Evolutionary conservation across 2,113 vertebrate species (phyloP), one percentile per base, ranked within the genome.

Genomic region (Vidua macroura): DNA sequence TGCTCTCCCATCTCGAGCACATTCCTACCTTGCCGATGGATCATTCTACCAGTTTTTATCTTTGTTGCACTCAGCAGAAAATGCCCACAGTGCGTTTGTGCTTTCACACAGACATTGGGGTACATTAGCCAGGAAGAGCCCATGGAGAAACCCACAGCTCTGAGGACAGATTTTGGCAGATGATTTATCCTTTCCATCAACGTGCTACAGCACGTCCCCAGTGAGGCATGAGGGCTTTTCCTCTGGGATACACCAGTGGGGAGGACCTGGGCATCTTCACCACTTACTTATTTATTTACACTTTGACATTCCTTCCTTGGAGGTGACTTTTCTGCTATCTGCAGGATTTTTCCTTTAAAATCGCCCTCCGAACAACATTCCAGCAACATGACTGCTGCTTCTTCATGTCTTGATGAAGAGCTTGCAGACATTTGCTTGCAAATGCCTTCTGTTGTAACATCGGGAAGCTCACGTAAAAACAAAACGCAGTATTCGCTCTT

Each of bases 11-110:
- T 31, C 52, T 92, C 15, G 15, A 39, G 46, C 4, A 17, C 37
- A 8, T 56, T 63, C 9, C 68, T 55, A 23, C 39, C 20, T 63
- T 46, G 46, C 15, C 59, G 73, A 10, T 10, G 51, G 35, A 67
- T 70, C 39, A 13, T 68, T 59, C 48, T 13, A 23, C 69, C 72
- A 6, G n/a, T 92, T 86, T 88, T 92, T 63, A 41, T 67, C 55
- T 83, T 39, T 24, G 19, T 17, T 59, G 60, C 60, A 39, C 60
- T 91, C n/a, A 62, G 49, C 6, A 18, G 16, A 35, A 31, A 20
- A 2, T 52, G 62, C 7, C 58, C 13, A 13, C 53, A 27, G 39
- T 2, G 5, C 0, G 0, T 66, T 33, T 18, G 20, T 19, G 17
- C 27, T 84, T 51, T 48, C 10, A 1, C 31, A 41, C 13, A n/a